Base-by-base conservation (phyloP, 1,140 invertebrate genomes). In the Philaenus spumarius region DNA sequence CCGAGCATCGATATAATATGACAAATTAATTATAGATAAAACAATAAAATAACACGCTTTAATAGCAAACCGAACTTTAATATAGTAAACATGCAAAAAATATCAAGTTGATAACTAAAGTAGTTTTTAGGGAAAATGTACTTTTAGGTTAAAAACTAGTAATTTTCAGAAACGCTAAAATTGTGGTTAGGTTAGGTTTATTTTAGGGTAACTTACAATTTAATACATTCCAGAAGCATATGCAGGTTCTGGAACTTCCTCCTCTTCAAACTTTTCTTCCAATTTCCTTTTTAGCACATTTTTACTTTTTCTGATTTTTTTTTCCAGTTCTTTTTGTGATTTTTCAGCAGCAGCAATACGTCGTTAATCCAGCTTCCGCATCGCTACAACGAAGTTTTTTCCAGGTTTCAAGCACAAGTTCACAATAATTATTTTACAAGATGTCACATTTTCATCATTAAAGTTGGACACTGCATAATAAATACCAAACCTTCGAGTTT, bases 391-490 rank as follows among this genome's bases (percentile, higher is more conserved):
- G 20, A 48, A 7, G 17, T 48, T 6, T 7, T 48, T 48, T 9
- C 46, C 46, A 12, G 46, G 46, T 7, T 48, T 48, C 26, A 48
- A 7, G 15, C 46, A 11, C 6, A 6, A 23, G 5, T 15, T 23
- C 17, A 5, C 15, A 4, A 48, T 4, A 9, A 55, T 6, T 24
- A 23, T 9, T 7, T 24, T 23, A 23, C 46, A 48, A 7, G 5
- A 23, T 9, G 5, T 15, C 6, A 48, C 15, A 6, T 23, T 7
- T 4, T 50, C 57, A 17, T 55, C 50, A 43, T 59, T 59, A 54
- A 58, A 59, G 37, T 11, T 20, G 15, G 22, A 12, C 19, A 59
- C 35, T 55, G 57, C 57, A 22, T 54, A n/a, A 30, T 55, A 42
- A 7, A 54, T 39, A 12, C 57, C 57, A 17, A 59, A 19, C 9